A percentile compares a stretch with the other conserved stretches of the same genome.
phyloP scores from a whole-genome alignment of 2,113 vertebrate genomes.

The Tiliqua scincoides region DNA sequence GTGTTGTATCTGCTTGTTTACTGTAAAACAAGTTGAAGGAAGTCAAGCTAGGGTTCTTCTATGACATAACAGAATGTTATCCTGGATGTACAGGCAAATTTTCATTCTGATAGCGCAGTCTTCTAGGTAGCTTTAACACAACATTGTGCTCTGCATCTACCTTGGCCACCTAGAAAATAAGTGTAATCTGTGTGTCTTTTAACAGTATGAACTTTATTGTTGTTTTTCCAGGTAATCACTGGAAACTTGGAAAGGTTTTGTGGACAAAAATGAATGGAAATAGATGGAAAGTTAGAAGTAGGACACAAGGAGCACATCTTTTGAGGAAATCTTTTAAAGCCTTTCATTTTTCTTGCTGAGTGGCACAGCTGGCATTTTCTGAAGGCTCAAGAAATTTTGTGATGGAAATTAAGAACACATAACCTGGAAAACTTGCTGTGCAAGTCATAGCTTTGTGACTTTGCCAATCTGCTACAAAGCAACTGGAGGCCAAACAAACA shows the following conservation, averaged over 20 bases:
- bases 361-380: constrained; percentile 29
- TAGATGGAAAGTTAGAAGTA: constrained; percentile 14
- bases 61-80: not conserved
- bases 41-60: not conserved
- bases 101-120: not conserved
- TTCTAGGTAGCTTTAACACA: too few relatives aligned
- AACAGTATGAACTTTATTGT: not conserved
- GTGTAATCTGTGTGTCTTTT: not conserved
- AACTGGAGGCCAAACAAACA: not conserved
- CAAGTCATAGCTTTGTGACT: not conserved
- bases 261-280: not conserved
- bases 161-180: not conserved
- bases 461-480: not conserved
- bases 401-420: constrained; percentile 34
- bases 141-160: not conserved
- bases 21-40: not conserved
- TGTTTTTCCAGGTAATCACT: not conserved
- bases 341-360: constrained; percentile 18
- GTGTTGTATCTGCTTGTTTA: not conserved
- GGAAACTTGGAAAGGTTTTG: rapidly evolving
- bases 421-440: not conserved
- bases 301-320: not conserved
- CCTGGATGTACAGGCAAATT: not conserved
- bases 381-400: not conserved
- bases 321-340: constrained; percentile 19